Evolutionary conservation across 2,797 vertebrate species (phyloP), one percentile per base, ranked within the genome.

Genomic region (Urocyon cinereoargenteus): DNA sequence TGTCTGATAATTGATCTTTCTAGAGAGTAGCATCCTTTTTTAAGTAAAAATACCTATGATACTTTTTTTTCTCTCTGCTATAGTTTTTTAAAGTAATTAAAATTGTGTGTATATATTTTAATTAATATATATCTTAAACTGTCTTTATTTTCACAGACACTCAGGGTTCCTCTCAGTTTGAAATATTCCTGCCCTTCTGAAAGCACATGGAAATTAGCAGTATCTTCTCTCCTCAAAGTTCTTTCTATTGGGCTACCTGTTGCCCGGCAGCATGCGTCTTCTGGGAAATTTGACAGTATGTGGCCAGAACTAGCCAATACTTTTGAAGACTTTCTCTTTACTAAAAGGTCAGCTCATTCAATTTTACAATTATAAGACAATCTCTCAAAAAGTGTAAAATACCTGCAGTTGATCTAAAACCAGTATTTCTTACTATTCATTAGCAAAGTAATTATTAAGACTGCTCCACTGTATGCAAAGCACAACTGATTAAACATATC

Each of bases 151-250:
- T 96, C 97, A 77, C 97, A 99, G 99, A 99, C 99, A 11, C 98
- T 99, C 95, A 99, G 99, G 97, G 99, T 99, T 98, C 99, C 99
- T 89, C 98, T 99, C 95, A 99, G 99, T 96, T 97, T 99, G 98
- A 99, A 99, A 98, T 99, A 99, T 57, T 99, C 99, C 28, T 99
- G 99, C 98, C 99, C 99, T 16, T 99, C 99, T 90, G 99, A 99
- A 99, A 99, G 99, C 98, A 99, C 99, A 45, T 99, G 99, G 99
- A 99, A 99, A 98, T 98, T 99, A 3, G 99, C 99, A 1, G 99
- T 99, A 9, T 99, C 99, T 2, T 99, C 99, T 73, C 99, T 99
- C 93, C 99, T 99, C 85, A 99, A 99, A 98, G 99, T 99, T 97
- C 99, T 99, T 62, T 99, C 99, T n/a, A 99, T 99, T 4, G 99